Evolutionary conservation across 2,888 invertebrate genomes (phyloP).

Genomic region (Synanthedon andrenaeformis): DNA sequence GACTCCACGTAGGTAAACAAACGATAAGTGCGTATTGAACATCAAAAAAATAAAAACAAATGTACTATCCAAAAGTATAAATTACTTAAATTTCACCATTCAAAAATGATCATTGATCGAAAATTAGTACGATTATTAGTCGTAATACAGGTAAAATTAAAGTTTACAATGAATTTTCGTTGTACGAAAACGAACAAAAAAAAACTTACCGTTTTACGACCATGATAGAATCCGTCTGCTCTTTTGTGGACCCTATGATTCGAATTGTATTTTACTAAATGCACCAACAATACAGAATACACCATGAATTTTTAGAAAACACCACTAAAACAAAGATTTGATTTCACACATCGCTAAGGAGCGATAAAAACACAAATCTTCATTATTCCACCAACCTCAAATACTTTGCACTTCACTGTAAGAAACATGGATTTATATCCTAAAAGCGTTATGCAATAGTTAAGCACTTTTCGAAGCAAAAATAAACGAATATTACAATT

Average conservation of each 20-base stretch:
- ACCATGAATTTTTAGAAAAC: constrained; percentile 63
- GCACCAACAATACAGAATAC: constrained; percentile 55
- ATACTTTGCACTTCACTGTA: constrained; percentile 52
- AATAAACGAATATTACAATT: background rate
- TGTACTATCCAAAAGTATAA: too few relatives aligned
- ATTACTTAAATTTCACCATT: too few relatives aligned
- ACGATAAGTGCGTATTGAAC: too few relatives aligned
- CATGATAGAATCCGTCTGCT: constrained; percentile 70
- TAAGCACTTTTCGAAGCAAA: background rate
- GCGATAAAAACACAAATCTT: constrained; percentile 58
- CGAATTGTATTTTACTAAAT: constrained; percentile 56
- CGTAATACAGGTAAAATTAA: too few relatives aligned
- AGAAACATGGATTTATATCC: constrained; percentile 30
- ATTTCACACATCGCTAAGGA: constrained; percentile 64
- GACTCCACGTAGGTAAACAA: too few relatives aligned
- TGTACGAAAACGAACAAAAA: constrained; percentile 4
- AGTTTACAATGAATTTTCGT: too few relatives aligned
- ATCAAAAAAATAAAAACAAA: too few relatives aligned
- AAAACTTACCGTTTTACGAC: constrained; percentile 69
- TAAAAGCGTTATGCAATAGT: background rate
- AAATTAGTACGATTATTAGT: too few relatives aligned
- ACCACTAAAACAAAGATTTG: constrained; percentile 57
- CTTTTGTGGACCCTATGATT: constrained; percentile 71
- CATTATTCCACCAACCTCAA: constrained; percentile 49
- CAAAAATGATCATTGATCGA: too few relatives aligned